Evolutionary conservation across 2,113 vertebrate genomes (phyloP).

Genomic region (Pterocles gutturalis): DNA sequence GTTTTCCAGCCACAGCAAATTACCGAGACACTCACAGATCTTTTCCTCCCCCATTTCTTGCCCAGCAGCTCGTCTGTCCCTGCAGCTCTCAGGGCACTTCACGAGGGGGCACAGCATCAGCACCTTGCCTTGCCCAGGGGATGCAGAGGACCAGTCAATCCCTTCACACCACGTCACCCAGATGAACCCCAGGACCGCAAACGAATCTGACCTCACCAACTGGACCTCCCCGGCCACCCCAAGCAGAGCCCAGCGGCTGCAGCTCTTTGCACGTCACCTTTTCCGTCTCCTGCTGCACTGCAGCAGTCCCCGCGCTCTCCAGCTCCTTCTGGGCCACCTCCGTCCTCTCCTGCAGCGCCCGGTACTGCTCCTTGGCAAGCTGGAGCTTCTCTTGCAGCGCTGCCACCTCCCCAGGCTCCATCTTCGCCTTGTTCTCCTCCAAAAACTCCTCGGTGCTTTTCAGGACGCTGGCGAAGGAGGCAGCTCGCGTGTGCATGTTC

Average conservation of each 20-base stretch:
- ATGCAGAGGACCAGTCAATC: background rate
- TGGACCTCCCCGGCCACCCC: background rate
- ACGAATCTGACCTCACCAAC: rapidly evolving
- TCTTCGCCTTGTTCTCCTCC: slow-evolving; percentile 83
- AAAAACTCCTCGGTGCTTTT: slow-evolving; percentile 89
- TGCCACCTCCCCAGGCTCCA: slow-evolving; percentile 83
- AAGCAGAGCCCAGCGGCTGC: background rate
- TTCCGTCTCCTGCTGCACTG: slow-evolving; percentile 90
- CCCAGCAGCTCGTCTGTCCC: background rate
- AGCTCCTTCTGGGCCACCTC: slow-evolving; percentile 83
- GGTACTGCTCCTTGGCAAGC: slow-evolving; percentile 87
- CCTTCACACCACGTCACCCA: background rate
- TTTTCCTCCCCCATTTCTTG: background rate
- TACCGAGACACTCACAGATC: background rate
- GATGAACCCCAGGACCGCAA: rapidly evolving
- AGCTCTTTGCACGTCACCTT: slow-evolving; percentile 77
- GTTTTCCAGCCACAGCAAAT: background rate
- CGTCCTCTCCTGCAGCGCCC: slow-evolving; percentile 79
- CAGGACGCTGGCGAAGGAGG: slow-evolving; percentile 81
- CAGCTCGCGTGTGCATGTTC: slow-evolving; percentile 80
- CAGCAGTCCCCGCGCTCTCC: slow-evolving; percentile 84
- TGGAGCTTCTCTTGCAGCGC: slow-evolving; percentile 81
- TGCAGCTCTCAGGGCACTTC: background rate
- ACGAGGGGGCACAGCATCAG: background rate
- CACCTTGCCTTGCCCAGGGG: rapidly evolving